Base-by-base conservation (phyloP, 1,140 invertebrate species). In the Zaprionus davidi region DNA sequence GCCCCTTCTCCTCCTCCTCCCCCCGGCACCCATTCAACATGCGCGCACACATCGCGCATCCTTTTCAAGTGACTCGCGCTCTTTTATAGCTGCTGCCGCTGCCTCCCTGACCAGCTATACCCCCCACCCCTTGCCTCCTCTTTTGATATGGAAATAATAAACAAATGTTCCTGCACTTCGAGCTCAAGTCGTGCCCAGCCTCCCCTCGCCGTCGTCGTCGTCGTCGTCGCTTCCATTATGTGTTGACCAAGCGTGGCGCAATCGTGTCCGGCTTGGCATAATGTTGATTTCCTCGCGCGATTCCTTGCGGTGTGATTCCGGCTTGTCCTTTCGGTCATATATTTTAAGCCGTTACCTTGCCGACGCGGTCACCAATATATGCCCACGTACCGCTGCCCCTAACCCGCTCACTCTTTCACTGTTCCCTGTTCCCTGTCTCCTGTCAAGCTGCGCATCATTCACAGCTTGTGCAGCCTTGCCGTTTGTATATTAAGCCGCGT, bases 141-240 rank as follows among this genome's bases (percentile, higher is more conserved):
- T 76, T 88, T 88, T 84, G n/a, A 88, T 81, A 87, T 84, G 84
- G 85, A 88, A 88, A 88, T 88, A 88, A 88, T 88, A 88, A 90
- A 81, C 81, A 90, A 88, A 83, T 88, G 84, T 78, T 83, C 79
- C 60, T 15, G 49, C 60, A 66, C n/a, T n/a, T n/a, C 44, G 49
- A 26, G n/a, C 51, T 41, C 55, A 68, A 68, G 65, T 46, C n/a
- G 26, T 22, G 46, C 24, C 24, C 53, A 17, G 15, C 12, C 22
- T 53, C 12, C 22, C 31, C 24, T 17, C 38, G 11, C 5, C 56
- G 11, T 17, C 55, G 12, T 57, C 28, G 2, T 46, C 22, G n/a
- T 22, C 36, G 46, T 73, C 46, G 34, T 22, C 59, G 36, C 56
- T 59, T 49, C 70, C 83, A 88, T 88, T 84, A 78, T 87, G 83